A percentile compares a stretch with the other conserved stretches of the same genome.
phyloP scores from a whole-genome alignment of 2,888 invertebrate genomes.

The Ormyrus rosae region DNA sequence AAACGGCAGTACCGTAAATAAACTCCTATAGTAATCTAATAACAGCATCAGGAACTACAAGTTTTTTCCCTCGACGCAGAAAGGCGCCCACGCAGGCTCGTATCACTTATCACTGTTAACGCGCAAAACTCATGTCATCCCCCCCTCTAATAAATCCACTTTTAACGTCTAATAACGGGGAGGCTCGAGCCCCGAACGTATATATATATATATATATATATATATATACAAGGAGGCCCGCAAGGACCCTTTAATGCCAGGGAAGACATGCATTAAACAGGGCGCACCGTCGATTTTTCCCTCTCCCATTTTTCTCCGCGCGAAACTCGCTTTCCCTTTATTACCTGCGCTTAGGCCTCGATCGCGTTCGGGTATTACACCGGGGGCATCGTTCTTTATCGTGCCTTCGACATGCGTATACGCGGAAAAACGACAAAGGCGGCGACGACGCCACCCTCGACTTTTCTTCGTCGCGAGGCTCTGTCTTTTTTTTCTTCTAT shows the following conservation, averaged over 20 bases:
- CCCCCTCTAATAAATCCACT: conserved; percentile 27
- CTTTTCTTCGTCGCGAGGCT: too few species aligned
- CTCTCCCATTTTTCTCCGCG: background rate
- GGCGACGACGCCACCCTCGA: background rate
- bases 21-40: too few species aligned
- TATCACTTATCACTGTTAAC: conserved; percentile 19
- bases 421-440: conserved; percentile 12
- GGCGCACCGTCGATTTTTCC: background rate
- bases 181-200: background rate
- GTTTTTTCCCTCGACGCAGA: background rate
- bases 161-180: conserved; percentile 33
- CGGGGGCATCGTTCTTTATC: conserved; percentile 21
- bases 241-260: conserved; percentile 36
- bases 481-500: background rate
- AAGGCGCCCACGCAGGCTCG: background rate
- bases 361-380: conserved; percentile 18
- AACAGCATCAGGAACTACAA: too few species aligned
- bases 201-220: too few species aligned
- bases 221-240: conserved; percentile 5
- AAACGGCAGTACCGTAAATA: too few species aligned
- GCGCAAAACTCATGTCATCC: conserved; percentile 2
- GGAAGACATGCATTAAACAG: conserved; percentile 38
- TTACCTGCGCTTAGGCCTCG: conserved; percentile 42
- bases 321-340: conserved; percentile 21
- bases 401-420: background rate